Evolutionary conservation across 2,113 vertebrate species (phyloP).

Genomic region (Hippocampus barbouri): DNA sequence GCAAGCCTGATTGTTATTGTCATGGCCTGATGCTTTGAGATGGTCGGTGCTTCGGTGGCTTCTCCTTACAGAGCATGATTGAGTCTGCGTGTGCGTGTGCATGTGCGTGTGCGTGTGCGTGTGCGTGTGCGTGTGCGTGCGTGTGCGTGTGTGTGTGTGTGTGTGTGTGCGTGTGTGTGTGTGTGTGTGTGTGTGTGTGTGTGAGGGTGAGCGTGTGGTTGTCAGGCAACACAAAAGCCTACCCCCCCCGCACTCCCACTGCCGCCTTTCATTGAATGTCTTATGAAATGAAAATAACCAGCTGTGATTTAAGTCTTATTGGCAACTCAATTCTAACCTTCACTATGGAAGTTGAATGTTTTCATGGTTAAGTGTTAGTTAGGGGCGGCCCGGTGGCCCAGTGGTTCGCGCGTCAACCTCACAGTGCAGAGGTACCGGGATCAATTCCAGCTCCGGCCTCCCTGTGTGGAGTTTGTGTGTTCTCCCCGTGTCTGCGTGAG

Average conservation of each 20-base stretch:
- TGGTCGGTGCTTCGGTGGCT: slow-evolving; percentile 40
- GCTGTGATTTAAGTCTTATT: background rate
- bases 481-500: too few relatives aligned
- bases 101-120: slow-evolving; percentile 8
- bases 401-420: too few relatives aligned
- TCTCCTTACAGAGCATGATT: slow-evolving; percentile 17
- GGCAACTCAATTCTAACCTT: background rate
- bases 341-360: background rate
- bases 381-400: too few relatives aligned
- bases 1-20: slow-evolving; percentile 56
- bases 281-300: slow-evolving; percentile 6
- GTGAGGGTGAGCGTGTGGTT: slow-evolving; percentile 20
- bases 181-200: slow-evolving; percentile 18
- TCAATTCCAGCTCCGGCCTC: too few relatives aligned
- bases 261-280: slow-evolving; percentile 31
- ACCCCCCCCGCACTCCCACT: slow-evolving; percentile 3
- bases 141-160: too few relatives aligned
- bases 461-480: too few relatives aligned
- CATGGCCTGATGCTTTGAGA: slow-evolving; percentile 53
- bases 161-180: slow-evolving; percentile 14
- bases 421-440: too few relatives aligned
- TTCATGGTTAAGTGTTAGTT: background rate
- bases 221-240: slow-evolving; percentile 39
- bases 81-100: slow-evolving; percentile 14
- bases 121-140: too few relatives aligned